These are phyloP conservation scores for Epinephelus fuscoguttatus DNA, from an alignment of 2,113 vertebrate species.

Conservation along the genomic window DNA sequence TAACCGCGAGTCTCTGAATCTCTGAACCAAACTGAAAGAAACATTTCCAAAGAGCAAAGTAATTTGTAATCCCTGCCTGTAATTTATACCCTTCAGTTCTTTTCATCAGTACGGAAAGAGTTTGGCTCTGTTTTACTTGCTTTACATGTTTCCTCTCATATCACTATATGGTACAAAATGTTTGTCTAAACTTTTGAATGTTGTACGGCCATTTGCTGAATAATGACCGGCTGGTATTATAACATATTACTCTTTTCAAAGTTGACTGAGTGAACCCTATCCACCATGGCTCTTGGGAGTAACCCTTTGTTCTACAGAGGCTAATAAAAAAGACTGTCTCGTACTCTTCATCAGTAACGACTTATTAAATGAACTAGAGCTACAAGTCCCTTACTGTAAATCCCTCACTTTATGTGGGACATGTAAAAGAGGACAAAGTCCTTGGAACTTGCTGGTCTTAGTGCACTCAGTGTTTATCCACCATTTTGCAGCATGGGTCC, in stretches of 20 bases:
- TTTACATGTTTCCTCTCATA: neutral
- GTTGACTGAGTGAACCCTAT: neutral
- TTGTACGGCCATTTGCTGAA: neutral
- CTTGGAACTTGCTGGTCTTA: conserved; percentile 11
- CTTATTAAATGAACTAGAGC: neutral
- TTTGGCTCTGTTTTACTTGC: neutral
- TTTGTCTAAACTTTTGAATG: neutral
- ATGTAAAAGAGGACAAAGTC: neutral
- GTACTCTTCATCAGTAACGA: neutral
- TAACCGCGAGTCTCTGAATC: neutral
- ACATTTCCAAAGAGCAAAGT: neutral
- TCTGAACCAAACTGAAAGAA: neutral
- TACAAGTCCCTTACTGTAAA: neutral
- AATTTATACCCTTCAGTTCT: neutral
- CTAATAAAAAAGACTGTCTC: conserved; percentile 23
- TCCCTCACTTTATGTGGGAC: neutral
- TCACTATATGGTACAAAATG: neutral
- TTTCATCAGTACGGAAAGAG: neutral
- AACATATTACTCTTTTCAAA: conserved; percentile 2
- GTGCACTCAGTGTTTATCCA: neutral
- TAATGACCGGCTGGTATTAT: neutral
- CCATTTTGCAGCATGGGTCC: conserved; percentile 2
- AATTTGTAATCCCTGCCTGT: neutral
- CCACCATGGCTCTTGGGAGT: neutral
- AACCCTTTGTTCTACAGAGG: conserved; percentile 17